Evolutionary conservation across 2,797 vertebrate genomes (phyloP).

Genomic region (Tiaroga cobitis): DNA sequence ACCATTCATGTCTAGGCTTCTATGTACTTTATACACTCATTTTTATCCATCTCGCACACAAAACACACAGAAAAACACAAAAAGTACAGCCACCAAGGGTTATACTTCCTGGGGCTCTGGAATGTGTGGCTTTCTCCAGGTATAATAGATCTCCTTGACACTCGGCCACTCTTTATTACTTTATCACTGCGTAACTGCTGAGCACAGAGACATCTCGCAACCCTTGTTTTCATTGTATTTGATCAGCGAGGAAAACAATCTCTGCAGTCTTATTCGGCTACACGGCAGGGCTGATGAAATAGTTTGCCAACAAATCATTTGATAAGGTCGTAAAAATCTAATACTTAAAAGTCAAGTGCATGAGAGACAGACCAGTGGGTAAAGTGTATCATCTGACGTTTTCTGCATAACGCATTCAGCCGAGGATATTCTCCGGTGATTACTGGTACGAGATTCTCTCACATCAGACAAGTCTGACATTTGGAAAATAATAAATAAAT

Average conservation of each 20-base stretch:
- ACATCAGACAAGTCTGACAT: slow-evolving; percentile 35
- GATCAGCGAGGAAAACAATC: slow-evolving; percentile 23
- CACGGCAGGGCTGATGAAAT: slow-evolving; percentile 15
- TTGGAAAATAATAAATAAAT: slow-evolving; percentile 37
- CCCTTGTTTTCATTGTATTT: slow-evolving; percentile 44
- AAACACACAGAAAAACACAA: slow-evolving; percentile 25
- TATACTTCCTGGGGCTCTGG: slow-evolving; percentile 49
- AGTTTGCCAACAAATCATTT: slow-evolving; percentile 24
- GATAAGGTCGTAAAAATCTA: slow-evolving; percentile 44
- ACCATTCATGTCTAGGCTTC: slow-evolving; percentile 14
- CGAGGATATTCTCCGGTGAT: slow-evolving; percentile 18
- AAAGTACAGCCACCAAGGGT: neutral
- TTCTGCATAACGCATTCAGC: neutral
- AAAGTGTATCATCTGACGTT: slow-evolving; percentile 31
- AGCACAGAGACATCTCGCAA: slow-evolving; percentile 21
- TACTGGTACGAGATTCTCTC: slow-evolving; percentile 11
- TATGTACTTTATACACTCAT: neutral
- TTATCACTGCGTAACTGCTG: slow-evolving; percentile 8
- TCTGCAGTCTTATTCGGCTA: neutral
- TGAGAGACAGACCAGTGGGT: slow-evolving; percentile 12
- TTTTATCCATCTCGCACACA: slow-evolving; percentile 51
- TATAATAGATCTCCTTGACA: slow-evolving; percentile 25
- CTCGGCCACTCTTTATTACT: neutral
- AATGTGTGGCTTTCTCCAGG: neutral
- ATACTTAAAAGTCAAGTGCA: slow-evolving; percentile 30